Conservation (phyloP, 2,888 invertebrate genomes). For the Nomada ferruginata region DNA sequence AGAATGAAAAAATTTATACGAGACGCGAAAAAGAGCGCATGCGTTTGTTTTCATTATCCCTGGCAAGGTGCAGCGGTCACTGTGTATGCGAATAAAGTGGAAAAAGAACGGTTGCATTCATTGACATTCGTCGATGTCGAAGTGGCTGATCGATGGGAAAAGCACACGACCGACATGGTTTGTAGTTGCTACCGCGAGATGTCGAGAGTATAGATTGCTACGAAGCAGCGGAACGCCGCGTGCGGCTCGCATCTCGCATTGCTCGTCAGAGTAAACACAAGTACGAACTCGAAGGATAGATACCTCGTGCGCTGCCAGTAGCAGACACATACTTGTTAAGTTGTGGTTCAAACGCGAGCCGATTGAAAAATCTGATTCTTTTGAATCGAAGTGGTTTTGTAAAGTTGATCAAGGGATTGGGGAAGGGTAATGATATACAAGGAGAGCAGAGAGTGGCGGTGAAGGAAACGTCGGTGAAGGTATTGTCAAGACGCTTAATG, state of each 20-base stretch:
- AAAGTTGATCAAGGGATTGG: neutral
- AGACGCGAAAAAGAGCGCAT: conserved; percentile 1
- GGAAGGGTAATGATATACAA: conserved; percentile 32
- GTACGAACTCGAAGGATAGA: conserved; percentile 47
- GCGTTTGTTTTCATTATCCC: conserved; percentile 18
- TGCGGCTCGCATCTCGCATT: conserved; percentile 66
- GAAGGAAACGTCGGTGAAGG: conserved; percentile 49
- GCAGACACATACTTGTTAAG: conserved; percentile 27
- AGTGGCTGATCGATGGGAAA: conserved; percentile 34
- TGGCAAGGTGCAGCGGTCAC: neutral
- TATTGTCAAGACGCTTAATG: conserved; percentile 73
- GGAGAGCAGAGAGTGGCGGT: conserved; percentile 37
- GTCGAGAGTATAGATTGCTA: conserved; percentile 30
- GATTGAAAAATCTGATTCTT: neutral
- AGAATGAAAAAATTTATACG: neutral
- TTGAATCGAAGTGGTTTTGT: conserved; percentile 6
- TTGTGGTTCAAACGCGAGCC: conserved; percentile 14
- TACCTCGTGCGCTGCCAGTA: conserved; percentile 61
- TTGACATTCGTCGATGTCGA: conserved; percentile 28
- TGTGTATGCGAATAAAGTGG: neutral
- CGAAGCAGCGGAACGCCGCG: conserved; percentile 56
- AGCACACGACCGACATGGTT: neutral
- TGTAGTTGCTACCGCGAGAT: conserved; percentile 12
- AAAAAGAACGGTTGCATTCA: neutral
- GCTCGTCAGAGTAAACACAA: conserved; percentile 71